Base-by-base conservation (phyloP, 2,113 vertebrate genomes). In the Eclectus roratus region DNA sequence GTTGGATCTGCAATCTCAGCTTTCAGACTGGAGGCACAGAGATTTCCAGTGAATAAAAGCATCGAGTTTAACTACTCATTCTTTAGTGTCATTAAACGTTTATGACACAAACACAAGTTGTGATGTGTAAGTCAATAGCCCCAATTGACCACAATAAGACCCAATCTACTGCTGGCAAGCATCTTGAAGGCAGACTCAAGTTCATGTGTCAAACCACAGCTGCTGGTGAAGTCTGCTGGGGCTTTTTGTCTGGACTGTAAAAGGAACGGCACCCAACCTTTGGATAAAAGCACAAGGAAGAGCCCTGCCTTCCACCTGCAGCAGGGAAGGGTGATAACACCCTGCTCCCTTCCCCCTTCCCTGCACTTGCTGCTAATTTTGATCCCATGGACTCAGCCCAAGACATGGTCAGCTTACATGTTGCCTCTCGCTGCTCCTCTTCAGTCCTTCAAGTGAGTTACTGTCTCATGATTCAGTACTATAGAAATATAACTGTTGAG, bases 381-480 rank as follows among this genome's bases (percentile, higher is more conserved):
- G 92, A 95, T 83, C 74, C 66, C 0, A 17, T 93, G 83, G 93
- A 47, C 91, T 85, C 86, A 17, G 92, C 83, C 95, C 96, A 96
- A 96, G 94, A 93, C 18, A 5, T 77, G 95, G 86, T 95, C 95
- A 94, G 94, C 74, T 97, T 93, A 89, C 91, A 94, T 4, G 41
- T 53, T 47, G 61, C 31, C 50, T 81, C 72, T 50, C 8, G 0
- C 65, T 33, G 65, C 71, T 96, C 71, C 35, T 80, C 89, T 21
- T 76, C 73, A 53, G 69, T 50, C 93, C 74, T 87, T 86, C 15
- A 94, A 96, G 93, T 79, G 94, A 96, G 92, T 92, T 92, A 72
- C 93, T 93, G 71, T 58, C 92, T 84, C 94, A 93, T 95, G 93
- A 97, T 94, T 95, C 94, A 97, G 96, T 94, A 56, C 73, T 58